Evolutionary conservation across 2,888 invertebrate genomes (phyloP).

Genomic region (Athalia cordata): DNA sequence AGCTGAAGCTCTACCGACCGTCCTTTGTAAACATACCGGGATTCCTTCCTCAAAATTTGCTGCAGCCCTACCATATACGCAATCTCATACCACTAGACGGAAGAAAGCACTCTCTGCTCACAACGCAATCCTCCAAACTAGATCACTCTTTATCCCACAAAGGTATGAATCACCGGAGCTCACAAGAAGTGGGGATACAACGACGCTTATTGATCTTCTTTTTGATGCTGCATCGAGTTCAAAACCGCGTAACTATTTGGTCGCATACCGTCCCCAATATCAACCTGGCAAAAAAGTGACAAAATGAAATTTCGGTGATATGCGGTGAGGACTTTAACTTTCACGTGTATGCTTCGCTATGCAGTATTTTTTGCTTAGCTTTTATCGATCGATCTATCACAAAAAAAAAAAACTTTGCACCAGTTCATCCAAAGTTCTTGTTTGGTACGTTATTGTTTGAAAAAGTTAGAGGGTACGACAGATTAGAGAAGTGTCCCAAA

Average conservation of each 20-base stretch:
- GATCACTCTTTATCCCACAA: slow-evolving; percentile 7
- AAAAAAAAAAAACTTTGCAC: not conserved
- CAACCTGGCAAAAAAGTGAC: not conserved
- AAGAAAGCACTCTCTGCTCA: slow-evolving; percentile 17
- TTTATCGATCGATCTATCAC: not conserved
- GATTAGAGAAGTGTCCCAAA: not conserved
- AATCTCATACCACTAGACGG: slow-evolving; percentile 1
- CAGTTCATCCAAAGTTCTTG: not conserved
- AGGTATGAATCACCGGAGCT: slow-evolving; percentile 3
- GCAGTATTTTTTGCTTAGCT: no score
- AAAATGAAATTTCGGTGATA: not conserved
- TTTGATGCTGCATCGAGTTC: slow-evolving; percentile 12
- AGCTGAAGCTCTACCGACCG: not conserved
- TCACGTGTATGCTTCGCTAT: no score
- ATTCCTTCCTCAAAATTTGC: slow-evolving; percentile 15
- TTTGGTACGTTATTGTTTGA: not conserved
- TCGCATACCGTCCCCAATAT: not conserved
- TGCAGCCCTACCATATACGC: not conserved
- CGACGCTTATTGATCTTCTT: slow-evolving; percentile 24
- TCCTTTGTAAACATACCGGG: slow-evolving; percentile 25
- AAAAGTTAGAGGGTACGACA: not conserved
- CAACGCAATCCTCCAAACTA: slow-evolving; percentile 24
- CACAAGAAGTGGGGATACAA: slow-evolving; percentile 5
- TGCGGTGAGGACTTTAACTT: no score
- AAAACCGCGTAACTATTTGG: not conserved